Evolutionary conservation across 2,888 invertebrate species (phyloP).

Genomic region (Aleiodes alternator): DNA sequence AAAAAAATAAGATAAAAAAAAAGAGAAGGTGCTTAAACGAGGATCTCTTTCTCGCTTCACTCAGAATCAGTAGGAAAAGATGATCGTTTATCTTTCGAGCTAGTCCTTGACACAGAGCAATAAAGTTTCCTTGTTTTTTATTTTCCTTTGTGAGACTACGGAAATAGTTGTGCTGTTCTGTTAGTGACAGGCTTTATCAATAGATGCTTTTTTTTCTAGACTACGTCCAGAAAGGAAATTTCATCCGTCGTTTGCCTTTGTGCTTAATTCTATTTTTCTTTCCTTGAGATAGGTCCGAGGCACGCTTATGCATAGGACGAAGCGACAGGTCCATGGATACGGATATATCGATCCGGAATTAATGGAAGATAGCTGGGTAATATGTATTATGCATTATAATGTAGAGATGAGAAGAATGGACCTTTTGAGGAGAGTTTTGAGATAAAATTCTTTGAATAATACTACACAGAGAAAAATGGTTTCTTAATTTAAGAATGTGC

Average conservation of each 20-base stretch:
- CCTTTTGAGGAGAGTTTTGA: too few species aligned
- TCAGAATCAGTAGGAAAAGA: not conserved
- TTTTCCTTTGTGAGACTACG: not conserved
- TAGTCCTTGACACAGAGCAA: conserved; percentile 35
- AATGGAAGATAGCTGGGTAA: too few species aligned
- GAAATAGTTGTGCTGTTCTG: conserved; percentile 6
- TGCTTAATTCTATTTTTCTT: not conserved
- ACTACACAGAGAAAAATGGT: too few species aligned
- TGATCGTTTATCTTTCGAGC: conserved; percentile 33
- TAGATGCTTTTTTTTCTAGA: not conserved
- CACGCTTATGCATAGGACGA: too few species aligned
- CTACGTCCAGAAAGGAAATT: not conserved
- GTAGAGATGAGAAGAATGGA: too few species aligned
- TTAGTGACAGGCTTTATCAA: conserved; percentile 1
- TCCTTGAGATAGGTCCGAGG: too few species aligned
- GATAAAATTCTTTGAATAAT: too few species aligned
- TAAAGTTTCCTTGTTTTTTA: conserved; percentile 22
- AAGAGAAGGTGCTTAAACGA: not conserved
- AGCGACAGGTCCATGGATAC: too few species aligned
- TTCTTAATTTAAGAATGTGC: too few species aligned
- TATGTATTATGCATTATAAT: too few species aligned
- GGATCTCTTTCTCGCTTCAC: conserved; percentile 16
- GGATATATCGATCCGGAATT: too few species aligned
- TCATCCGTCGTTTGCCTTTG: not conserved
- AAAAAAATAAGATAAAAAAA: not conserved